These are phyloP conservation scores for Hemibagrus guttatus DNA, from an alignment of 2,797 vertebrate species.

Conservation along the genomic window DNA sequence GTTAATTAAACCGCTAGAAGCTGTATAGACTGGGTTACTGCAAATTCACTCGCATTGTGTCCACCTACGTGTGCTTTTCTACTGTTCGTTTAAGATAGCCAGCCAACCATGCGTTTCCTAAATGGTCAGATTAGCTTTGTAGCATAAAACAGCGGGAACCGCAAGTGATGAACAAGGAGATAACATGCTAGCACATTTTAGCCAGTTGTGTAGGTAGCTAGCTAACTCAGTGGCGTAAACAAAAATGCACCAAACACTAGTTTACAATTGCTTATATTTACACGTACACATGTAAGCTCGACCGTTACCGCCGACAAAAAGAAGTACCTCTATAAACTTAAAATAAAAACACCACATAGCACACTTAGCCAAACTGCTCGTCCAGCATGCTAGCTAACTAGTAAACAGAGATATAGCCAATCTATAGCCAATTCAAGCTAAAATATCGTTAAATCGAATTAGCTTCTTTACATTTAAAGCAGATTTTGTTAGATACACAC, in stretches of 20 bases:
- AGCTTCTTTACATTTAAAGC: not conserved
- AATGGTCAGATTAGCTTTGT: not conserved
- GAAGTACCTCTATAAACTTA: not conserved
- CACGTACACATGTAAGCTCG: not conserved
- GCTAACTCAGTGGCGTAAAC: not conserved
- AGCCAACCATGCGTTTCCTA: not conserved
- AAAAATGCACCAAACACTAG: not conserved
- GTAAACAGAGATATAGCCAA: not conserved
- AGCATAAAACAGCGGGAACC: constrained; percentile 19
- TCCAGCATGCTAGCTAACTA: not conserved
- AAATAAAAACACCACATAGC: not conserved
- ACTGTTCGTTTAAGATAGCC: not conserved
- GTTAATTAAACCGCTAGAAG: not conserved
- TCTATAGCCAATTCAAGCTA: not conserved
- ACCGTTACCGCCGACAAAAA: not conserved
- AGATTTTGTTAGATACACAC: not conserved
- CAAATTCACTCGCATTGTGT: not conserved
- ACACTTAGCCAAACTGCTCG: not conserved
- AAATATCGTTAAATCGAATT: not conserved
- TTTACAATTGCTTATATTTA: not conserved
- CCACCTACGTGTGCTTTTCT: not conserved
- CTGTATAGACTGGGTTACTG: not conserved
- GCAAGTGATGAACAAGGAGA: not conserved
- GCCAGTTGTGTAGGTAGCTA: not conserved
- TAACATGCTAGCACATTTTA: constrained; percentile 12